phyloP scores from a whole-genome alignment of 2,888 invertebrate species.

The Dorcus hopei region DNA sequence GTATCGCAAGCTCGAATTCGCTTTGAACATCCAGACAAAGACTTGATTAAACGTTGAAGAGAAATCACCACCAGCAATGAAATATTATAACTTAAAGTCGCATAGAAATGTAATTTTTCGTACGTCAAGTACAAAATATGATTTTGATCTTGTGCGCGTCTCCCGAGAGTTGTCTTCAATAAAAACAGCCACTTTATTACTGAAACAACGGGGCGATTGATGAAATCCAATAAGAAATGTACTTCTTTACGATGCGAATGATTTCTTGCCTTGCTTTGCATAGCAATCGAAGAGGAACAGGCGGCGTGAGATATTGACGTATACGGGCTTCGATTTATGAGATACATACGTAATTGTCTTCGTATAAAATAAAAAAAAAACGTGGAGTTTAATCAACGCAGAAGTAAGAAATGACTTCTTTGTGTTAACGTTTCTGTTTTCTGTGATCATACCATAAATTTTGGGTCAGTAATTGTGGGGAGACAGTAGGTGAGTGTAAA shows the following conservation, averaged over 20 bases:
- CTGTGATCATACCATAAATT: no score
- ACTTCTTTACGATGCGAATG: constrained; percentile 43
- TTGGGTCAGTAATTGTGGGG: constrained; percentile 2
- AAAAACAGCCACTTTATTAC: constrained; percentile 47
- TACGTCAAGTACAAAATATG: constrained; percentile 45
- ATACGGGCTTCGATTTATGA: constrained; percentile 9
- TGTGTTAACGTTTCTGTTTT: no score
- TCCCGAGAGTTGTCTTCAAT: constrained; percentile 43
- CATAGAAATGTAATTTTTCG: constrained; percentile 46
- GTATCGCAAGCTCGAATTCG: no score
- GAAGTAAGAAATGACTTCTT: no score
- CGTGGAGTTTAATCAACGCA: background rate
- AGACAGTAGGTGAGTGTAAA: constrained; percentile 17
- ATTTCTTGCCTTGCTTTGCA: constrained; percentile 45
- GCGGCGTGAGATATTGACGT: constrained; percentile 9
- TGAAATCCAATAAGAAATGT: constrained; percentile 47
- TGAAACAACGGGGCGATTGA: constrained; percentile 42
- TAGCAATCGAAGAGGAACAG: constrained; percentile 24
- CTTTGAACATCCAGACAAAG: no score
- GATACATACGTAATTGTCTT: constrained; percentile 12
- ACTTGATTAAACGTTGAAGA: no score
- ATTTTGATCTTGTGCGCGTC: constrained; percentile 44
- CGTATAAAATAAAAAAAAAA: background rate
- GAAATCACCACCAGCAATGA: constrained; percentile 23
- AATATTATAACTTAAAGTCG: constrained; percentile 42